These are phyloP conservation scores for Takifugu bimaculatus DNA, from an alignment of 2,113 vertebrate species.

Conservation along the genomic window DNA sequence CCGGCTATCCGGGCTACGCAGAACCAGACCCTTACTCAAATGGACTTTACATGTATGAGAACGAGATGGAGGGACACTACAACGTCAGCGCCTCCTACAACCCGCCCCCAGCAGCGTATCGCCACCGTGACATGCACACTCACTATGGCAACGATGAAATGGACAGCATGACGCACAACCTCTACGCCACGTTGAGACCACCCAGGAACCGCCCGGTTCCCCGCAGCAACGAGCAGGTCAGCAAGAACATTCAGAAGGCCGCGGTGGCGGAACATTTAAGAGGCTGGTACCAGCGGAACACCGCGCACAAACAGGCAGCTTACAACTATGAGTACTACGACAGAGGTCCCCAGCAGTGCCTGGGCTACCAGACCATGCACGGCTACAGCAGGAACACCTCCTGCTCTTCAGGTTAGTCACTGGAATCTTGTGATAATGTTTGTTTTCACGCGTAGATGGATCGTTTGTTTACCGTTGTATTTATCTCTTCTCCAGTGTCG, in stretches of 20 bases:
- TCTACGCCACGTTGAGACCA: constrained; percentile 87
- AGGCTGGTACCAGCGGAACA: constrained; percentile 94
- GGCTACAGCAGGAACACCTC: constrained; percentile 74
- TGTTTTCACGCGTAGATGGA: background rate
- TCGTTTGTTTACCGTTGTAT: background rate
- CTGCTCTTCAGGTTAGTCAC: constrained; percentile 73
- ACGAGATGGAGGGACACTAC: constrained; percentile 89
- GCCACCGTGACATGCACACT: constrained; percentile 73
- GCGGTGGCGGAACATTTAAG: constrained; percentile 89
- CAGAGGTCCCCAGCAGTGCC: constrained; percentile 81
- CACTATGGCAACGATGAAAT: constrained; percentile 79
- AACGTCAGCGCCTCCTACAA: constrained; percentile 80
- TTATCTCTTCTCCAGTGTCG: constrained; percentile 71
- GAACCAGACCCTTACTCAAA: constrained; percentile 79
- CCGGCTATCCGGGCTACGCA: constrained; percentile 75
- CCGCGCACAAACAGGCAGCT: constrained; percentile 76
- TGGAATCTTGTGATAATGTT: background rate
- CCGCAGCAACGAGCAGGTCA: constrained; percentile 77
- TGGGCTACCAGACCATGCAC: constrained; percentile 81
- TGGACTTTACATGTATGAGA: constrained; percentile 81
- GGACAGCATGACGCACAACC: constrained; percentile 81
- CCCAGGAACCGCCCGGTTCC: constrained; percentile 74
- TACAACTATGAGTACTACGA: constrained; percentile 83
- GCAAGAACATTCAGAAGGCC: constrained; percentile 88
- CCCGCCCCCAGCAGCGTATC: constrained; percentile 62